Percentiles rank a stretch among this genome's conserved stretches.
These are phyloP conservation scores for Sarcophaga carnaria DNA, from an alignment of 2,888 invertebrate species.

Conservation along the genomic window DNA sequence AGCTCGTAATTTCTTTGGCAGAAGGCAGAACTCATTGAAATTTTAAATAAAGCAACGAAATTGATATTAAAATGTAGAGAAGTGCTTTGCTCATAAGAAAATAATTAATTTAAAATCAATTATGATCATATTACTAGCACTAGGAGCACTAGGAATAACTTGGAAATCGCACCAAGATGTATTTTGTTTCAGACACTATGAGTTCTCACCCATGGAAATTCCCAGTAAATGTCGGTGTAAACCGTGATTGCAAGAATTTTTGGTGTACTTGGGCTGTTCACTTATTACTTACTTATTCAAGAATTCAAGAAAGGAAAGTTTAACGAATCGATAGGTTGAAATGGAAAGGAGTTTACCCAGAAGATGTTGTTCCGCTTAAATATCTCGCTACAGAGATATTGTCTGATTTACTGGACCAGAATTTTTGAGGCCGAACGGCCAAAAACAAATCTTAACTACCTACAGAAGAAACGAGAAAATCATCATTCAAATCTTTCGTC, in stretches of 20 bases:
- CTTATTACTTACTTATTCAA: no score
- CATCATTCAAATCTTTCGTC: no score
- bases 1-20: no score
- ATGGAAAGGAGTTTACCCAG: no score
- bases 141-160: conserved; percentile 10
- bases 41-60: conserved; percentile 13
- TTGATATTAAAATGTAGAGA: conserved; percentile 15
- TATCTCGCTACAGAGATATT: no score
- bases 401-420: no score
- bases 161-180: conserved; percentile 17
- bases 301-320: conserved; percentile 17
- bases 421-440: no score
- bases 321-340: neutral
- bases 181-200: conserved; percentile 27
- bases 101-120: neutral
- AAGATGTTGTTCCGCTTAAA: no score
- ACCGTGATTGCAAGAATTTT: conserved; percentile 51
- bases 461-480: no score
- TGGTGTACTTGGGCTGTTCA: conserved; percentile 9
- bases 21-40: neutral
- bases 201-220: conserved; percentile 35
- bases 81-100: neutral
- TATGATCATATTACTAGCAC: conserved; percentile 25
- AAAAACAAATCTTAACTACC: no score
- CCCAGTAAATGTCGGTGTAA: conserved; percentile 28